Percentiles rank a stretch among this genome's conserved stretches.
phyloP scores from a whole-genome alignment of 2,113 vertebrate species.

The Daphoenositta chrysoptera region DNA sequence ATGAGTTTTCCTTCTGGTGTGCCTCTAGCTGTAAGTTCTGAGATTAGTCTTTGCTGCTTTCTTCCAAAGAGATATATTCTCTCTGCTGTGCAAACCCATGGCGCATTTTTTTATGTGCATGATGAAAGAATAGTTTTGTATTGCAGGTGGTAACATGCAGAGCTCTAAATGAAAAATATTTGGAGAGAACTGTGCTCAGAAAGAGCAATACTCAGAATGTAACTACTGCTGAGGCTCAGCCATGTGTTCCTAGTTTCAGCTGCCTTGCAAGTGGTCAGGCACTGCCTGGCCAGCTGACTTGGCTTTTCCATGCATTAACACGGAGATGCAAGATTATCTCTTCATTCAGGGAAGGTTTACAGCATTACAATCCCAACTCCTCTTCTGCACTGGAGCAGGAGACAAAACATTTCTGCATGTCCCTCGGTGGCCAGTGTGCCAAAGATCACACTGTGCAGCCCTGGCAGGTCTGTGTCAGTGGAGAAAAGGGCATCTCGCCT shows the following conservation, averaged over 20 bases:
- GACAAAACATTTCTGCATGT: neutral
- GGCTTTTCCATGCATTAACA: neutral
- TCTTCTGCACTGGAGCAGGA: neutral
- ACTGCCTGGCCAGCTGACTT: neutral
- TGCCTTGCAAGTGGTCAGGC: neutral
- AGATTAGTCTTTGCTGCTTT: neutral
- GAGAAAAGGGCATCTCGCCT: neutral
- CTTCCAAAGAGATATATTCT: neutral
- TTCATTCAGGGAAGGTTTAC: neutral
- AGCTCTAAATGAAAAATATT: neutral
- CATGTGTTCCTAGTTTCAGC: neutral
- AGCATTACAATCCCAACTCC: neutral
- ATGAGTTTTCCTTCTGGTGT: neutral
- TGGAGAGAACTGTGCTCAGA: neutral
- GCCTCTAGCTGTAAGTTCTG: neutral
- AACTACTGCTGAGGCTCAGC: neutral
- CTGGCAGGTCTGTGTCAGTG: neutral
- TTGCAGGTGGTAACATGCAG: fast-evolving
- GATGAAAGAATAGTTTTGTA: neutral
- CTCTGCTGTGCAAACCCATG: neutral
- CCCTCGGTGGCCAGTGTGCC: neutral
- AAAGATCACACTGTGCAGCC: neutral
- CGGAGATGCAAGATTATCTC: neutral
- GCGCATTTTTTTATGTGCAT: neutral
- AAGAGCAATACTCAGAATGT: neutral